These are phyloP conservation scores for Cyprinodon brontotheroides DNA, from an alignment of 2,113 vertebrate genomes.

Conservation along the genomic window DNA sequence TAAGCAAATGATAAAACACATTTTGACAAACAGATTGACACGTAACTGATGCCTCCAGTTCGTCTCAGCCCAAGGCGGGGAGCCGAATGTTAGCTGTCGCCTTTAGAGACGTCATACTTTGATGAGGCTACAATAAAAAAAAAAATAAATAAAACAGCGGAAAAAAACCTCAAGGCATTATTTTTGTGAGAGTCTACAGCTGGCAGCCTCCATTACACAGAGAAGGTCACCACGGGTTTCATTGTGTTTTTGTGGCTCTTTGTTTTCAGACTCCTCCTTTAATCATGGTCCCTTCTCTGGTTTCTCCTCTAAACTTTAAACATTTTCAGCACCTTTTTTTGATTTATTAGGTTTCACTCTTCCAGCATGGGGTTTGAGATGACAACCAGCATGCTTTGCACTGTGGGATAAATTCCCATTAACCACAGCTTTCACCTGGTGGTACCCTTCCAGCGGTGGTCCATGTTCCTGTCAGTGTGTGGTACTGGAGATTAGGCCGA, in stretches of 20 bases:
- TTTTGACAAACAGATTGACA: slow-evolving; percentile 1
- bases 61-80: not conserved
- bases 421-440: slow-evolving; percentile 30
- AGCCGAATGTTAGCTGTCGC: not conserved
- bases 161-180: slow-evolving; percentile 31
- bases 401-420: slow-evolving; percentile 25
- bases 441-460: slow-evolving; percentile 57
- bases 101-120: slow-evolving; percentile 35
- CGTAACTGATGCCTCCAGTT: not conserved
- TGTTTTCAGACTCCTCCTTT: slow-evolving; percentile 15
- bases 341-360: slow-evolving; percentile 7
- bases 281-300: slow-evolving; percentile 3
- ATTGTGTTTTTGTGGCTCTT: slow-evolving; percentile 35
- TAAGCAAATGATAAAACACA: slow-evolving; percentile 6
- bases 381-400: slow-evolving; percentile 33
- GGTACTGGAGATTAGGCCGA: slow-evolving; percentile 64
- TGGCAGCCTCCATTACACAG: slow-evolving; percentile 38
- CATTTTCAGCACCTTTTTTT: not conserved
- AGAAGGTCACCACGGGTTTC: slow-evolving; percentile 34
- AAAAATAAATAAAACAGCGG: not conserved
- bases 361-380: slow-evolving; percentile 6
- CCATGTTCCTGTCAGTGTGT: slow-evolving; percentile 63
- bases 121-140: slow-evolving; percentile 10
- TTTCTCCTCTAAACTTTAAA: not conserved
- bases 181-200: slow-evolving; percentile 52